Percentiles rank a stretch among this genome's conserved stretches.
These are phyloP conservation scores for Cheilosia impressa DNA, from an alignment of 2,888 invertebrate species.

Conservation along the genomic window DNA sequence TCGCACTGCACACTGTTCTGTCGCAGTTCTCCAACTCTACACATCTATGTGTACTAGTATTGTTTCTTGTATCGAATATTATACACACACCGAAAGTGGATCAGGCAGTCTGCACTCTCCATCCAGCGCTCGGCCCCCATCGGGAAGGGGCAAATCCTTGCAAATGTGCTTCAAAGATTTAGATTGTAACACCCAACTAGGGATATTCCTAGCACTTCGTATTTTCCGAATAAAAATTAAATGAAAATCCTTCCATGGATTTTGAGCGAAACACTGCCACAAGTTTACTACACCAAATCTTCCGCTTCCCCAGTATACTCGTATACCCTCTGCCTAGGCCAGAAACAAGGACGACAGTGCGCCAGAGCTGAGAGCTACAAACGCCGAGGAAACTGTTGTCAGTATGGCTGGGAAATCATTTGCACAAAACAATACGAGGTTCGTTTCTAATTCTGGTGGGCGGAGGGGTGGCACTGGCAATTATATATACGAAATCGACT, in stretches of 20 bases:
- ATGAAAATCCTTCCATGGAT: slow-evolving; percentile 71
- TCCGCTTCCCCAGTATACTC: slow-evolving; percentile 1
- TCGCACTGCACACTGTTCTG: slow-evolving; percentile 21
- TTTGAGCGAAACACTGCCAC: slow-evolving; percentile 63
- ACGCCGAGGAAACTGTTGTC: slow-evolving; percentile 67
- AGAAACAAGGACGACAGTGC: slow-evolving; percentile 44
- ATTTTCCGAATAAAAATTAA: slow-evolving; percentile 74
- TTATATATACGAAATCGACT: slow-evolving; percentile 52
- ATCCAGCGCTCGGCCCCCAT: neutral
- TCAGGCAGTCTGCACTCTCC: slow-evolving; percentile 25
- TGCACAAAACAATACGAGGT: slow-evolving; percentile 64
- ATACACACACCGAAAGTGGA: slow-evolving; percentile 57
- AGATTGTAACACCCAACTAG: slow-evolving; percentile 76
- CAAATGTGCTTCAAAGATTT: slow-evolving; percentile 75
- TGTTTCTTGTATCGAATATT: slow-evolving; percentile 45
- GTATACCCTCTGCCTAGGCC: slow-evolving; percentile 19
- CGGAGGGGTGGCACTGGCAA: neutral
- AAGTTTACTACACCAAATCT: slow-evolving; percentile 53
- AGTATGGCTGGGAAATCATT: slow-evolving; percentile 72
- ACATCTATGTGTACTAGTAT: neutral
- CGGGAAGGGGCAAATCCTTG: slow-evolving; percentile 66
- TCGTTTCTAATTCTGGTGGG: slow-evolving; percentile 54
- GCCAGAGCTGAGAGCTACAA: slow-evolving; percentile 30
- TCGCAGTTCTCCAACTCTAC: neutral
- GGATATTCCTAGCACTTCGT: slow-evolving; percentile 76